These are phyloP conservation scores for Argopecten irradians DNA, from an alignment of 1,140 invertebrate species.

Conservation along the genomic window DNA sequence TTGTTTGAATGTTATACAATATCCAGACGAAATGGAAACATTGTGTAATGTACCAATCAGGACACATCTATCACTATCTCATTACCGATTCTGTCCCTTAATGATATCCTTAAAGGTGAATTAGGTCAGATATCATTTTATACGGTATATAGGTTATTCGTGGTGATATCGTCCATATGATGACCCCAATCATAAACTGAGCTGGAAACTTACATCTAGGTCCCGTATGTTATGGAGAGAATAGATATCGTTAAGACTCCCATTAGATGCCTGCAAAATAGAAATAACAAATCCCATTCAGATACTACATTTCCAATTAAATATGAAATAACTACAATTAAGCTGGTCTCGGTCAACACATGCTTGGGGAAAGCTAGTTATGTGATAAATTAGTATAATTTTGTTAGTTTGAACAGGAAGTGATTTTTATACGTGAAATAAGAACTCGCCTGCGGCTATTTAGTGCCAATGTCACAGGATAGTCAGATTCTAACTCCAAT, in stretches of 20 bases:
- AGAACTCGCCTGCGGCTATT: neutral
- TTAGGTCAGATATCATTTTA: neutral
- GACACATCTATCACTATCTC: too few relatives aligned
- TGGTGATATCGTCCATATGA: neutral
- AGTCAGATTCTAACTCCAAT: neutral
- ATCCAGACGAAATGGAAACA: too few relatives aligned
- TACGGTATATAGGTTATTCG: neutral
- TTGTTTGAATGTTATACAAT: too few relatives aligned
- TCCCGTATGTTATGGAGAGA: slow-evolving; percentile 54
- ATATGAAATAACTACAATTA: neutral
- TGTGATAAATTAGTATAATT: neutral
- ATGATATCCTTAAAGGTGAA: neutral
- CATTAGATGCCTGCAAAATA: slow-evolving; percentile 61
- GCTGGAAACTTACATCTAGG: slow-evolving; percentile 44
- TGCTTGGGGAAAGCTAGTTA: neutral
- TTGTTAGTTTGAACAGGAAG: neutral
- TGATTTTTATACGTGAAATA: neutral
- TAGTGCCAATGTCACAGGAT: neutral
- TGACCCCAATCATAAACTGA: neutral
- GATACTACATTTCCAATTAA: neutral
- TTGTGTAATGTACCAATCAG: too few relatives aligned
- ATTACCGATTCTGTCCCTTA: neutral
- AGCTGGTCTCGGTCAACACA: neutral
- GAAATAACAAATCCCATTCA: neutral
- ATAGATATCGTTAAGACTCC: slow-evolving; percentile 53